Evolutionary conservation across 2,797 vertebrate genomes (phyloP).

Genomic region (Crenuchus spilurus): DNA sequence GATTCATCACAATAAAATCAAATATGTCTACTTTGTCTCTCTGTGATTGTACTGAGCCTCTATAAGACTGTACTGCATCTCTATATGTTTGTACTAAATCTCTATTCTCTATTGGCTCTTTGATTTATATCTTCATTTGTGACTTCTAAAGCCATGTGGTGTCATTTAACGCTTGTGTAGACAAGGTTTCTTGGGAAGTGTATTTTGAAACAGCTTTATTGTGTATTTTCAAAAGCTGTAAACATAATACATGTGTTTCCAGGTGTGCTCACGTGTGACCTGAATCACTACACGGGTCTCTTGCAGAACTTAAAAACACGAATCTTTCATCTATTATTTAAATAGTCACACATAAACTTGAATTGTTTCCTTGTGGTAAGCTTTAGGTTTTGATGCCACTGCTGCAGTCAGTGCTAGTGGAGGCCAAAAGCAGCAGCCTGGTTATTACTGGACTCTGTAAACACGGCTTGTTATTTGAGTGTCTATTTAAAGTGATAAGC

Average conservation of each 20-base stretch:
- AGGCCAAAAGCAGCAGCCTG: neutral
- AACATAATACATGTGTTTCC: neutral
- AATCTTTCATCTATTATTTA: neutral
- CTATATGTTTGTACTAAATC: neutral
- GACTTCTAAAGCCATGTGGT: conserved; percentile 12
- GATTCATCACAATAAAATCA: too few species aligned
- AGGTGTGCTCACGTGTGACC: neutral
- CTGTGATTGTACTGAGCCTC: neutral
- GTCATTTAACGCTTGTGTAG: neutral
- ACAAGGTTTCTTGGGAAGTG: neutral
- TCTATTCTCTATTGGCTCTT: neutral
- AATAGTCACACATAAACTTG: neutral
- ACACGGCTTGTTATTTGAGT: conserved; percentile 6
- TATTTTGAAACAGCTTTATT: conserved; percentile 10
- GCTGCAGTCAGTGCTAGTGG: neutral
- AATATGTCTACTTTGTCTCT: neutral
- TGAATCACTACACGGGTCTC: neutral
- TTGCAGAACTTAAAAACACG: neutral
- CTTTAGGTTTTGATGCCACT: neutral
- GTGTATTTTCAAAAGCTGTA: neutral
- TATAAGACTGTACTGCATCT: neutral
- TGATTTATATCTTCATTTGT: neutral
- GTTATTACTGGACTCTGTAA: conserved; percentile 23
- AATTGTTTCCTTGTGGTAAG: neutral
- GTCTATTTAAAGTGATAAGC: conserved; percentile 50